Evolutionary conservation across 2,113 vertebrate species (phyloP), one percentile per base, ranked within the genome.

Genomic region (Hyperopisus bebe): DNA sequence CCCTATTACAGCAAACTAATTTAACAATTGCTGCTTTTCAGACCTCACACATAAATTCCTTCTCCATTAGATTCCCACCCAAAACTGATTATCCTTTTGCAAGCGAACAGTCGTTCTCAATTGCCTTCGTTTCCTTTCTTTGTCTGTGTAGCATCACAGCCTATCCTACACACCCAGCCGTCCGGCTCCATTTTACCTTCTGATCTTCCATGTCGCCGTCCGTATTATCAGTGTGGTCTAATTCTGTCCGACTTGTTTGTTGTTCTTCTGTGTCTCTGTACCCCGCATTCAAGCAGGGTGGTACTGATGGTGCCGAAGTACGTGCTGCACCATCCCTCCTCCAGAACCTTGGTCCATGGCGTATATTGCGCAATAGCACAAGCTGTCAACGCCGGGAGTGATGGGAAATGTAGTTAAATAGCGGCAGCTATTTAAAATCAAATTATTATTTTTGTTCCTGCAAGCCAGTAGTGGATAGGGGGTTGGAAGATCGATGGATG

Each of bases 231-330:
- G 90, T 89, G 83, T 89, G 86, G 85, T 86, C 44, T 58, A 88
- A 88, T 89, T 91, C 74, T 91, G 42, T 77, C 88, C 80, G 42
- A 0, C 88, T 48, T 88, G 35, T 47, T 55, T 80, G 35, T 50
- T 86, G 50, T 53, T 51, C 87, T 27, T 89, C 15, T 5, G 44
- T 90, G 50, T 85, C n/a, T 66, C 58, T 53, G 87, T 87, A 88
- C 77, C 82, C 35, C 58, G 90, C 77, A 86, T 85, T 90, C 89
- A 46, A 90, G 90, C 62, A 91, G 92, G 92, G 90, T 95, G 94
- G 93, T 95, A 91, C 94, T 95, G 95, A 95, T 96, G 95, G 94
- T 96, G 95, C 92, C 93, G 89, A 92, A 90, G 92, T 55, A 94
- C 90, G 88, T 92, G 5, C 44, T 84, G 39, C 19, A 93, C 94